Percentiles rank a stretch among this genome's conserved stretches.
phyloP scores from a whole-genome alignment of 2,888 invertebrate species.

The Pyralis farinalis region DNA sequence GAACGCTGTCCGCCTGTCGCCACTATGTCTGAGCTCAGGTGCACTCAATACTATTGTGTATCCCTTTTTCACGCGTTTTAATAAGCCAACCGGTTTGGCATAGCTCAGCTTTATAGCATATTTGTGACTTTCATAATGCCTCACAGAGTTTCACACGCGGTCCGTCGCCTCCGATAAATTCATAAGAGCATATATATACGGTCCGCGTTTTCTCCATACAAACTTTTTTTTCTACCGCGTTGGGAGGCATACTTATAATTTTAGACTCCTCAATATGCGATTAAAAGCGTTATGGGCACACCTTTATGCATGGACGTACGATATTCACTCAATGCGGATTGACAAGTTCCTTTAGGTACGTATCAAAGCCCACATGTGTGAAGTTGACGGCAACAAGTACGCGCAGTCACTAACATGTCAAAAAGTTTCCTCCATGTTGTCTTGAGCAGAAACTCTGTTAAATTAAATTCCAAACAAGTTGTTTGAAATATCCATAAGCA shows the following conservation, averaged over 20 bases:
- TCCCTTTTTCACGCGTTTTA: constrained; percentile 7
- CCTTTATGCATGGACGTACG: no score
- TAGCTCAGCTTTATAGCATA: constrained; percentile 3
- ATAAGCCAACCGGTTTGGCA: constrained; percentile 6
- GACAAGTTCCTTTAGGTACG: constrained; percentile 25
- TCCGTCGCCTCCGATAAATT: not conserved
- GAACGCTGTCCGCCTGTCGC: constrained; percentile 18
- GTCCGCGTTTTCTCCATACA: no score
- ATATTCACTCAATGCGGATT: constrained; percentile 18
- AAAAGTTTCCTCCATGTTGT: constrained; percentile 37
- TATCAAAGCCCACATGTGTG: constrained; percentile 28
- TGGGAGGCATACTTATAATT: no score
- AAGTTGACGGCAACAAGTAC: constrained; percentile 45
- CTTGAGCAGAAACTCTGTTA: constrained; percentile 31
- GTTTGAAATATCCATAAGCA: constrained; percentile 16
- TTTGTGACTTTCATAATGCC: constrained; percentile 3
- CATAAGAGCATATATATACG: not conserved
- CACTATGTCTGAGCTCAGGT: constrained; percentile 3
- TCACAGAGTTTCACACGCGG: constrained; percentile 1
- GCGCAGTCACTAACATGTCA: constrained; percentile 32
- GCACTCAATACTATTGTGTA: not conserved
- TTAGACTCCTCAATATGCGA: no score
- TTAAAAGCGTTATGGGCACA: no score
- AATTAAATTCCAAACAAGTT: constrained; percentile 35
- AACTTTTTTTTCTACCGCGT: no score